phyloP scores from a whole-genome alignment of 2,888 invertebrate genomes.

The Congeria kusceri region DNA sequence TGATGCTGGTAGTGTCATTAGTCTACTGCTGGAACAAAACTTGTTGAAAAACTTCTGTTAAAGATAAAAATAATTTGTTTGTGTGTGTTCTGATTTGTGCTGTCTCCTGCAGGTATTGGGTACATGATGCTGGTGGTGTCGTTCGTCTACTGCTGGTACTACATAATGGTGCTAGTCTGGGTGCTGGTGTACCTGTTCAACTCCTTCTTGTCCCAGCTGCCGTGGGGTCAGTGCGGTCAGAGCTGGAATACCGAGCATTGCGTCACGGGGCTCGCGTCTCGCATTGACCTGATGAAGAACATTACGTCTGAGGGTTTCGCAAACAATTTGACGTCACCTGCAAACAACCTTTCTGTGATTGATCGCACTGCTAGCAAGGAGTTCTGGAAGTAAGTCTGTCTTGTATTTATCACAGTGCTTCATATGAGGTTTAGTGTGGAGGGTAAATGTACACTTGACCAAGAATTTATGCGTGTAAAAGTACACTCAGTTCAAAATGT shows the following conservation, averaged over 20 bases:
- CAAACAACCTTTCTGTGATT: constrained; percentile 14
- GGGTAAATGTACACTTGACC: too few species aligned
- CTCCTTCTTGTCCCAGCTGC: constrained; percentile 69
- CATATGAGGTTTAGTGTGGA: too few species aligned
- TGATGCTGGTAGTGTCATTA: constrained; percentile 73
- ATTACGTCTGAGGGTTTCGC: background rate
- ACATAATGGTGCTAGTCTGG: constrained; percentile 75
- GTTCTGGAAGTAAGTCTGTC: constrained; percentile 73
- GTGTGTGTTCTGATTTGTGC: too few species aligned
- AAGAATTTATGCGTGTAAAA: too few species aligned
- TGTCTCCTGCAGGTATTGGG: constrained; percentile 68
- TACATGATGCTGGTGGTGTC: constrained; percentile 76
- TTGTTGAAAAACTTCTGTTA: too few species aligned
- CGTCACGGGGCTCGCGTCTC: constrained; percentile 32
- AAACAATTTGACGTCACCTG: constrained; percentile 3
- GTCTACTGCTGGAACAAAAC: constrained; percentile 73
- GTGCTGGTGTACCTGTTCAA: constrained; percentile 72
- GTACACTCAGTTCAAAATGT: too few species aligned
- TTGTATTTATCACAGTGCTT: too few species aligned
- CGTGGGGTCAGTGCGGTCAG: constrained; percentile 70
- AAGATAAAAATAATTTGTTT: too few species aligned
- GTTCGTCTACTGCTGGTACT: constrained; percentile 73
- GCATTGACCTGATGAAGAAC: background rate
- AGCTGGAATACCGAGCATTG: constrained; percentile 72
- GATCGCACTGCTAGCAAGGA: constrained; percentile 68